phyloP scores from a whole-genome alignment of 2,113 vertebrate species.

The Passer domesticus region DNA sequence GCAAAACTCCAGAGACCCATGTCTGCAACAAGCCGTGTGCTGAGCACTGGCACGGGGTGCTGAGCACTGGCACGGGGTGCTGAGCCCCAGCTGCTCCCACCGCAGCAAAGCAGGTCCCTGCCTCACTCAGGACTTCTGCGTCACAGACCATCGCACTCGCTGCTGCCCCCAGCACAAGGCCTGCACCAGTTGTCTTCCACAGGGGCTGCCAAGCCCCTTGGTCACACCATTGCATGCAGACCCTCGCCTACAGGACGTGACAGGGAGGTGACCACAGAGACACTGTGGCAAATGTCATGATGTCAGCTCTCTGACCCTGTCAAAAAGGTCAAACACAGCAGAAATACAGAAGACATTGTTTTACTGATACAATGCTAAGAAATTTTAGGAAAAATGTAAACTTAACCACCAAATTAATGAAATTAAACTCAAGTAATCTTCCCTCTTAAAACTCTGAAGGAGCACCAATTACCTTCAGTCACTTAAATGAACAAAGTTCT shows the following conservation, averaged over 20 bases:
- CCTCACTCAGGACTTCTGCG: not conserved
- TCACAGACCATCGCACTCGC: fast-evolving
- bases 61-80: not conserved
- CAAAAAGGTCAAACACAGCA: not conserved
- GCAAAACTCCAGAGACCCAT: not conserved
- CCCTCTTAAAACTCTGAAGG: not conserved
- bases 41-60: not conserved
- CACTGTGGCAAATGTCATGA: not conserved
- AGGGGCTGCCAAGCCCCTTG: not conserved
- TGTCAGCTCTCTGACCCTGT: not conserved
- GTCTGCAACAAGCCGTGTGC: not conserved
- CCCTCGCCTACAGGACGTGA: fast-evolving
- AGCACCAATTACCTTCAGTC: not conserved
- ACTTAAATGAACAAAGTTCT: not conserved
- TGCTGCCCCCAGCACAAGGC: not conserved
- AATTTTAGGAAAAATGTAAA: not conserved
- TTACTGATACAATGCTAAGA: not conserved
- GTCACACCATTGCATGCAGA: not conserved
- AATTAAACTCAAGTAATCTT: not conserved
- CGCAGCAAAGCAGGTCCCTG: not conserved
- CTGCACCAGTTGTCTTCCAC: not conserved
- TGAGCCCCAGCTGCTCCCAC: not conserved
- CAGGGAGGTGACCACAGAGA: not conserved
- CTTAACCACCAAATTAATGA: not conserved
- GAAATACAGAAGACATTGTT: not conserved